Conservation (phyloP, 2,797 vertebrate genomes). For the Thripadectes ignobilis region DNA sequence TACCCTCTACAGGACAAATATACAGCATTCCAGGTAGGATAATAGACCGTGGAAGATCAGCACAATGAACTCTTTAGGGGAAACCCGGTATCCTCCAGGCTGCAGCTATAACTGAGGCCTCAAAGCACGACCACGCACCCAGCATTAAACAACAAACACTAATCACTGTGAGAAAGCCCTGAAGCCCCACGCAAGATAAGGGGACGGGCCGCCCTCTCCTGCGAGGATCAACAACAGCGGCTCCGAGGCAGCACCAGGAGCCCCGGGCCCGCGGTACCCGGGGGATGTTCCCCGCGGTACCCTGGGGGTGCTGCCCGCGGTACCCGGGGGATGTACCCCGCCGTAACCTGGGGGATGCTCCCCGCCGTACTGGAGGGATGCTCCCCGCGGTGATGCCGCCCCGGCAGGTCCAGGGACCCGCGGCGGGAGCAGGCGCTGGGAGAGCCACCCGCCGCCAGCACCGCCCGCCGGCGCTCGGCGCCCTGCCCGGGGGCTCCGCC, state of each 20-base stretch:
- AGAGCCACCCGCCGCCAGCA: neutral
- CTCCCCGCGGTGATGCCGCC: neutral
- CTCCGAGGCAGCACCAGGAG: neutral
- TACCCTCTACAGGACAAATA: neutral
- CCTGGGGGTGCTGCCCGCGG: neutral
- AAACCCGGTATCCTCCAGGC: neutral
- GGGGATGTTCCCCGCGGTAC: neutral
- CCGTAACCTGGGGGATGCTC: neutral
- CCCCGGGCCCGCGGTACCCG: accelerated
- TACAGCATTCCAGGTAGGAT: neutral
- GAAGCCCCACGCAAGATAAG: neutral
- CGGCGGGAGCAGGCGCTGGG: neutral
- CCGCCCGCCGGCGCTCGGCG: neutral
- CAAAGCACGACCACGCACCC: neutral
- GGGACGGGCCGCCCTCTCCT: too few species aligned
- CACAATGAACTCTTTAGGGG: neutral
- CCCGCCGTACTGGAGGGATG: neutral
- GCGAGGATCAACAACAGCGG: neutral
- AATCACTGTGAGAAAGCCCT: neutral
- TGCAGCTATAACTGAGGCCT: neutral
- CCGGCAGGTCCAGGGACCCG: too few species aligned
- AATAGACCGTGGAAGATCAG: neutral
- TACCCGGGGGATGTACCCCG: neutral
- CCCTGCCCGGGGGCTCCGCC: neutral
- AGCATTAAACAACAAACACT: neutral